These are phyloP conservation scores for Sebastiscus albofasciatus DNA, from an alignment of 2,797 vertebrate genomes.

Conservation along the genomic window DNA sequence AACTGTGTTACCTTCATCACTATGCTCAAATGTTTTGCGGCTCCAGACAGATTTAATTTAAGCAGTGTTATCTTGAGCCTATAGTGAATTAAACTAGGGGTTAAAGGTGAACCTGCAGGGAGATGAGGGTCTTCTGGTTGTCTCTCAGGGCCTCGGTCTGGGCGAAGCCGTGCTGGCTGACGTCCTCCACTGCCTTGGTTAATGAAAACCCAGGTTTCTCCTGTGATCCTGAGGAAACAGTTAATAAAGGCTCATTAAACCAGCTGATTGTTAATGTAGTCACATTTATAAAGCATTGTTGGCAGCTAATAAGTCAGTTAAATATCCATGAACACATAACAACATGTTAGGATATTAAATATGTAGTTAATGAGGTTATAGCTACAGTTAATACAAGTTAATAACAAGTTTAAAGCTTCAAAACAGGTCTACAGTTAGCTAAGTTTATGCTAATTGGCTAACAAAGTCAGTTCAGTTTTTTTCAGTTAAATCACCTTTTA, in stretches of 20 bases:
- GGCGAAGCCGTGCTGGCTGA: slow-evolving; percentile 52
- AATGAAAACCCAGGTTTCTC: slow-evolving; percentile 48
- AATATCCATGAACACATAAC: background rate
- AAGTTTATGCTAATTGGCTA: background rate
- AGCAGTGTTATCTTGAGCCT: no score
- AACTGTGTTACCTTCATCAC: no score
- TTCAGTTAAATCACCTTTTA: background rate
- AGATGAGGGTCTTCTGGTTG: slow-evolving; percentile 47
- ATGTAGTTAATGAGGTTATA: background rate
- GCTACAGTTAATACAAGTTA: no score
- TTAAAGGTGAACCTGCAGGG: slow-evolving; percentile 66
- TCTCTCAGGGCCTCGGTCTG: slow-evolving; percentile 58
- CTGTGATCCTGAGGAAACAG: slow-evolving; percentile 3
- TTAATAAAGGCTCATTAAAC: background rate
- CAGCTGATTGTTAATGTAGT: background rate
- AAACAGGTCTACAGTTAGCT: background rate
- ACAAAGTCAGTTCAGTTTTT: background rate
- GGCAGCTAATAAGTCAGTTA: background rate
- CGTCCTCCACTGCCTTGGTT: slow-evolving; percentile 59
- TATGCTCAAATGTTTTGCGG: no score
- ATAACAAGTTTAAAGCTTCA: background rate
- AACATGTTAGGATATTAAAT: background rate
- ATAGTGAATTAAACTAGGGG: no score
- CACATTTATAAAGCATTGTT: background rate
- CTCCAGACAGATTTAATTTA: no score